Conservation (phyloP, 2,797 vertebrate species). For the Carduelis carduelis region DNA sequence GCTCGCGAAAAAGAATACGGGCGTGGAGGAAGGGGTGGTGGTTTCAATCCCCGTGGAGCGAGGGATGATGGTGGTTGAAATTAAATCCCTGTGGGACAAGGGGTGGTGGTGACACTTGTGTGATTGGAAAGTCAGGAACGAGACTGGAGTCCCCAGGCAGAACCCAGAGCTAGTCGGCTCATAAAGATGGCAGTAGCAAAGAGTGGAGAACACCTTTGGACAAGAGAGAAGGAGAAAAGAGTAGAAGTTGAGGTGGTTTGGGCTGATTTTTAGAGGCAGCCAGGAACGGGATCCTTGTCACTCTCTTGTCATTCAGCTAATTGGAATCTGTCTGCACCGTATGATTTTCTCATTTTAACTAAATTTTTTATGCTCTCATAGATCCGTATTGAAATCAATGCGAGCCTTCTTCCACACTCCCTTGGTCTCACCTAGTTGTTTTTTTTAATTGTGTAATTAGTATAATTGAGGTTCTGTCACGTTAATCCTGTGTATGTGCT, state of each 20-base stretch:
- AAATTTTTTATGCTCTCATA: accelerated
- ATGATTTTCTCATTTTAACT: accelerated
- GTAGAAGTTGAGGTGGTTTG: background rate
- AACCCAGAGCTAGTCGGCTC: accelerated
- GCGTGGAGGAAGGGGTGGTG: accelerated
- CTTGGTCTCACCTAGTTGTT: background rate
- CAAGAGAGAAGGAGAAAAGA: no score
- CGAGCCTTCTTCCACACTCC: background rate
- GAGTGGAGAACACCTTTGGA: accelerated
- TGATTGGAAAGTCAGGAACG: background rate
- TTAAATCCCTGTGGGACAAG: background rate
- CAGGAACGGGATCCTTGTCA: no score
- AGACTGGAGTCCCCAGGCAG: background rate
- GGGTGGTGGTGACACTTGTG: no score
- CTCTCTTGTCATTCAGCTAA: background rate
- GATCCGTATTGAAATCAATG: background rate
- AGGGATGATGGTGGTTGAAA: background rate
- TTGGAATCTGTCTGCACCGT: accelerated
- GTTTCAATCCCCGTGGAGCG: background rate
- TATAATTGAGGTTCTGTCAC: background rate
- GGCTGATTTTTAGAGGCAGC: background rate
- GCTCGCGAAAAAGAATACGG: background rate
- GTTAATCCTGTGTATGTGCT: background rate
- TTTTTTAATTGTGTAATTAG: background rate
- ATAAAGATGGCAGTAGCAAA: accelerated